Conservation (phyloP, 2,888 invertebrate species). For the Criorhina ranunculi region DNA sequence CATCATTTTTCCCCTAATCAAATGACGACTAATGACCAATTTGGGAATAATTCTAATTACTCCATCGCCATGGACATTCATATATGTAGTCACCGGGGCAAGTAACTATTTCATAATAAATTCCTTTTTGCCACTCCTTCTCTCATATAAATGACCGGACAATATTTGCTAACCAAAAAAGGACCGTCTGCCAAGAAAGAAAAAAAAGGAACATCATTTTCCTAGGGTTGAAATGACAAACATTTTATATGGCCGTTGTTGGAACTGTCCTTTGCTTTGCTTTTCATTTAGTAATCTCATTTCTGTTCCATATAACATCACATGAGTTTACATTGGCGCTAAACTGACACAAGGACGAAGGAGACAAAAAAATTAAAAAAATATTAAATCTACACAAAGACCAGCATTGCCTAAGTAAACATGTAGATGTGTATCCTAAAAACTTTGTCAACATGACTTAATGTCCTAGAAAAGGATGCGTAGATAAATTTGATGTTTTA, state of each 20-base stretch:
- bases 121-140: slow-evolving; percentile 21
- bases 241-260: background rate
- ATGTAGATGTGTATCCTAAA: slow-evolving; percentile 29
- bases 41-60: slow-evolving; percentile 63
- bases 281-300: slow-evolving; percentile 40
- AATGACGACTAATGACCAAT: slow-evolving; percentile 62
- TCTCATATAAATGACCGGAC: slow-evolving; percentile 40
- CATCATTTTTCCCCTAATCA: slow-evolving; percentile 53
- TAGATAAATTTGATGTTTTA: slow-evolving; percentile 53
- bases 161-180: slow-evolving; percentile 28
- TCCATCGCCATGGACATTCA: slow-evolving; percentile 17
- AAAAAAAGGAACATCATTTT: slow-evolving; percentile 32
- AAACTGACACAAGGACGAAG: background rate
- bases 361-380: background rate
- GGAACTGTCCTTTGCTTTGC: background rate
- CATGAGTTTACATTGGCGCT: slow-evolving; percentile 48
- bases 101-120: slow-evolving; percentile 19
- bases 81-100: background rate
- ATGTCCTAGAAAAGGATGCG: slow-evolving; percentile 56
- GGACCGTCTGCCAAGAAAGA: slow-evolving; percentile 24
- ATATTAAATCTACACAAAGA: background rate
- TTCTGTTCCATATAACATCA: slow-evolving; percentile 43
- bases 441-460: slow-evolving; percentile 45
- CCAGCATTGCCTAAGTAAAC: slow-evolving; percentile 40
- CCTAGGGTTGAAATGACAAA: background rate